Base-by-base conservation (phyloP, 2,888 invertebrate genomes). In the Matsumyia berberina region DNA sequence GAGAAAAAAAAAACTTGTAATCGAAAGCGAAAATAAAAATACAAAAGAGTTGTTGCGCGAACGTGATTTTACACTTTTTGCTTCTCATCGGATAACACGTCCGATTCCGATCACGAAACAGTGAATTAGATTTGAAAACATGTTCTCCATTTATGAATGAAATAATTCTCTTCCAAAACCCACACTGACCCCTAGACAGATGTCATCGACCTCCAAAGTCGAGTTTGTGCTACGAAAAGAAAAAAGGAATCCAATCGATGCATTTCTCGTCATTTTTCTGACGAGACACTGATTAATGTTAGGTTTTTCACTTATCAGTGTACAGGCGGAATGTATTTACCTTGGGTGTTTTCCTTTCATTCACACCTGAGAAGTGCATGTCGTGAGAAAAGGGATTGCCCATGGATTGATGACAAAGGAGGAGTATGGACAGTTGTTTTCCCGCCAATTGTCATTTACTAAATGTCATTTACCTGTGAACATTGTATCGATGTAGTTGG, bases 401-500 rank as follows among this genome's bases (percentile, higher is more conserved):
- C 29, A 35, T 39, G 39, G 67, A 74, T 60, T 67, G 39, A 44
- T 58, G 77, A 82, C 77, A 82, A 77, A 72, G 76, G 49, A 58
- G 17, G 44, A 60, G 39, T 9, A 51, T 31, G 12, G 17, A 12
- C 33, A 17, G 12, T 62, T 24, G 58, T 39, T 37, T 77, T 60
- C 58, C 58, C 67, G 77, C 67, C 77, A 77, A 69, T 73, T 72
- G 57, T 46, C 15, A 15, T 35, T 49, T 33, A 64, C 44, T 35
- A 46, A 64, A 46, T 76, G 83, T 83, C 83, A 83, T 83, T 83
- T 83, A 83, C 83, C 83, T 73, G 64, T 83, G 17, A 37, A 55
- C 76, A 37, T 46, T 24, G 35, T 35, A 24, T 24, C 2, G 31
- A 9, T 46, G 5, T 31, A 39, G 29, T 57, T 51, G 17, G 33